Base-by-base conservation (phyloP, 1,140 invertebrate genomes). In the Tetragonula clypearis region DNA sequence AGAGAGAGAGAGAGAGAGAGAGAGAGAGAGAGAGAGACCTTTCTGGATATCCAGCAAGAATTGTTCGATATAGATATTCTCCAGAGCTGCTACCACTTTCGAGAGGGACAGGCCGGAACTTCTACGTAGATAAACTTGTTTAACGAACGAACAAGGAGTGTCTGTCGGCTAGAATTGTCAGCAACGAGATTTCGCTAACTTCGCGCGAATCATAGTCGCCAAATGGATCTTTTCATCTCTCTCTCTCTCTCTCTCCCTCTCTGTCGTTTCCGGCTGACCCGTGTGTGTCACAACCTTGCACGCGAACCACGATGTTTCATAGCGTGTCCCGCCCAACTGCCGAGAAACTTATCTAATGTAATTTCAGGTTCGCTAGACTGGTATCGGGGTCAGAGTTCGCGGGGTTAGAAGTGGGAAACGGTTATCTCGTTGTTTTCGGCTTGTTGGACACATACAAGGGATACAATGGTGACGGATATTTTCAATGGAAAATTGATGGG, bases 121-220 rank as follows among this genome's bases (percentile, higher is more conserved):
- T 77, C 66, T 65, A 58, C 30, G 53, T 19, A 60, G n/a, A 72
- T 68, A 89, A 89, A 88, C 88, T 89, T 86, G 77, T 82, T 79
- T 88, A 88, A 89, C 79, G 87, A 86, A 89, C 84, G 84, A 77
- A 86, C 88, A 88, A 88, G 83, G 76, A 58, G 71, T 55, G 84
- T 56, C 85, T 84, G 88, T 81, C 82, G 58, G 69, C n/a, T 77
- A 74, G 69, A 71, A 89, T 86, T 74, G 66, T 30, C 77, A 60
- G 75, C 15, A 81, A 81, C 79, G 65, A 79, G 86, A 88, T 89
- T 88, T 82, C 83, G 69, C 87, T 85, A 88, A 89, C 87, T 89
- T 89, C 49, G 49, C 56, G n/a, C 76, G 75, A 71, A 68, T 73
- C 79, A 58, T 65, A 72, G 58, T 58, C 79, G 79, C 66, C 88